Evolutionary conservation across 2,888 invertebrate genomes (phyloP).

Genomic region (Melanostoma mellinum): DNA sequence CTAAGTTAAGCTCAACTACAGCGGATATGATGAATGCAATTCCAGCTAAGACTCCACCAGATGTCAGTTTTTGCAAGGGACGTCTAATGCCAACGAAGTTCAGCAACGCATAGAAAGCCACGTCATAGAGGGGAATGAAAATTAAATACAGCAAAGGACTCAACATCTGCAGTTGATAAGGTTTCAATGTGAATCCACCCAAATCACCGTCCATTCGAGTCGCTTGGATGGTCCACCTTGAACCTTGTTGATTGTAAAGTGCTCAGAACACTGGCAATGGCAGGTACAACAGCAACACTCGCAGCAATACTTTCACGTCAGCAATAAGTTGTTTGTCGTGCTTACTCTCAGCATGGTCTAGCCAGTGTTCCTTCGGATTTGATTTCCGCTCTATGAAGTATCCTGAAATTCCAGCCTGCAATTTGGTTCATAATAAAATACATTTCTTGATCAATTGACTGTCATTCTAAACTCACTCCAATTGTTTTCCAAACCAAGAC

Average conservation of each 20-base stretch:
- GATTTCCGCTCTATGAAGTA: slow-evolving; percentile 83
- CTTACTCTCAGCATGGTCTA: too few relatives aligned
- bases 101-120: slow-evolving; percentile 81
- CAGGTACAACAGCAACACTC: too few relatives aligned
- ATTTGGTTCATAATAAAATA: slow-evolving; percentile 21
- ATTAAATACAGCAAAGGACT: slow-evolving; percentile 93
- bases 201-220: too few relatives aligned
- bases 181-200: slow-evolving; percentile 90
- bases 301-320: too few relatives aligned
- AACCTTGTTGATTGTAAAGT: too few relatives aligned
- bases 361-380: slow-evolving; percentile 89
- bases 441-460: background rate
- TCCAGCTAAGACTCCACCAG: slow-evolving; percentile 92
- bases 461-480: slow-evolving; percentile 83
- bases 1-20: slow-evolving; percentile 88
- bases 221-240: too few relatives aligned
- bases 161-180: slow-evolving; percentile 98
- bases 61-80: slow-evolving; percentile 83
- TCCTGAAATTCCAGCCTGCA: slow-evolving; percentile 86
- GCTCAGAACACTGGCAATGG: too few relatives aligned
- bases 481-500: slow-evolving; percentile 87
- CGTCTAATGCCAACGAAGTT: slow-evolving; percentile 77
- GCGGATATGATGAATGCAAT: slow-evolving; percentile 93
- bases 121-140: slow-evolving; percentile 93
- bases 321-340: too few relatives aligned